These are phyloP conservation scores for Isoperla grammatica DNA, from an alignment of 2,888 invertebrate species.

Conservation along the genomic window DNA sequence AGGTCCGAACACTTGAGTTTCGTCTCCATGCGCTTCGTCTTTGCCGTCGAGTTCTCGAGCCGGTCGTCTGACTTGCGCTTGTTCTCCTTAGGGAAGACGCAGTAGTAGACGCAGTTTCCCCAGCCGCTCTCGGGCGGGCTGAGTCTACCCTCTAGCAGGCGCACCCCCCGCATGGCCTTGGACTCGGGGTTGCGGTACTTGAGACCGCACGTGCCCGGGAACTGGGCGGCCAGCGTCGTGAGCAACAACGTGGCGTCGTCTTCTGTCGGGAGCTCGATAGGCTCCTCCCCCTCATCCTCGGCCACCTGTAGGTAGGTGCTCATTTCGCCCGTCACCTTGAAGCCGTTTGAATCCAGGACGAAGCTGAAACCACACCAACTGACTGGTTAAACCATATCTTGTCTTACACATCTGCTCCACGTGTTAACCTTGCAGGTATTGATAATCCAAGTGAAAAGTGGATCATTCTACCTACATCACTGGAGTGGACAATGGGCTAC, in stretches of 20 bases:
- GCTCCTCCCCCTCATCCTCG: conserved; percentile 93
- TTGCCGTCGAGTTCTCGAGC: conserved; percentile 87
- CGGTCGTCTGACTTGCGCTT: conserved; percentile 95
- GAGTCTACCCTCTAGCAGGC: conserved; percentile 84
- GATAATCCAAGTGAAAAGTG: too few species aligned
- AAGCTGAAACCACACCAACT: too few species aligned
- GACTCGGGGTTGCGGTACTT: conserved; percentile 94
- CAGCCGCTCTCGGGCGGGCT: conserved; percentile 89
- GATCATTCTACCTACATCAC: too few species aligned
- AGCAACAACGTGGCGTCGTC: conserved; percentile 86
- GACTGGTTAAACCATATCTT: too few species aligned
- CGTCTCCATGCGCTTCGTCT: conserved; percentile 91
- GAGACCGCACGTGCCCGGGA: conserved; percentile 94
- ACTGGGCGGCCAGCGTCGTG: conserved; percentile 94
- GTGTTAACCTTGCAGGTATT: too few species aligned
- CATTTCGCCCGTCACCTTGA: conserved; percentile 34
- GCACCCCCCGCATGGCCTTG: conserved; percentile 79
- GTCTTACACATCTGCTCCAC: too few species aligned
- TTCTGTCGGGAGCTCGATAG: conserved; percentile 93
- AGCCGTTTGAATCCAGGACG: too few species aligned
- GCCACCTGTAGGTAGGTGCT: conserved; percentile 77
- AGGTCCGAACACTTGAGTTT: conserved; percentile 91
- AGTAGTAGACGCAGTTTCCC: conserved; percentile 59
- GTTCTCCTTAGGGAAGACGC: conserved; percentile 70
- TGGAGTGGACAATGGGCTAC: too few species aligned